Conservation (phyloP, 2,888 invertebrate genomes). For the Tetragonula carbonaria region DNA sequence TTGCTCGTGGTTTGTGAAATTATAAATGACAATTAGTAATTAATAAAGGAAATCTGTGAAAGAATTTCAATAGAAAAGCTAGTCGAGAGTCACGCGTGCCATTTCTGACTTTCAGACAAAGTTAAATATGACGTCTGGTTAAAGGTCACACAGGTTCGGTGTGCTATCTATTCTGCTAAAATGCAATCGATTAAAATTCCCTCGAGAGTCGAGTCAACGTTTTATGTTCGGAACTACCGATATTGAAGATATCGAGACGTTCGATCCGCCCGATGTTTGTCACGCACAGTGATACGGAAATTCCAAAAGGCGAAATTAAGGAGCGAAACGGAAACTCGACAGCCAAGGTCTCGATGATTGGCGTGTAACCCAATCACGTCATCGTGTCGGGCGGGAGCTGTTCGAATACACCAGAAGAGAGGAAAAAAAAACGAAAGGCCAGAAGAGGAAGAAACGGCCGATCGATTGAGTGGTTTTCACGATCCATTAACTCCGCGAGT, state of each 20-base stretch:
- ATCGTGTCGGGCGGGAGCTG: not conserved
- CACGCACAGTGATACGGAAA: not conserved
- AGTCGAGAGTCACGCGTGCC: too few relatives aligned
- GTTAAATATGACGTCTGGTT: too few relatives aligned
- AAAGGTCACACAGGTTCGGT: too few relatives aligned
- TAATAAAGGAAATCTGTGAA: too few relatives aligned
- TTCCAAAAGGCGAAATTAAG: not conserved
- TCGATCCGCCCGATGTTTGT: not conserved
- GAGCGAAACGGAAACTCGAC: not conserved
- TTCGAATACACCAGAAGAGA: not conserved
- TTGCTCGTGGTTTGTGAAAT: too few relatives aligned
- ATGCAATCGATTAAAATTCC: too few relatives aligned
- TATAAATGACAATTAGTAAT: too few relatives aligned
- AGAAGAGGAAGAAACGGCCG: constrained; percentile 39
- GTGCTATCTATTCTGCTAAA: too few relatives aligned
- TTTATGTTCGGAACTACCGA: too few relatives aligned
- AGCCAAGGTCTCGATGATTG: not conserved
- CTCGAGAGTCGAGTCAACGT: too few relatives aligned
- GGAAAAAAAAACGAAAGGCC: not conserved
- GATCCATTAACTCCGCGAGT: constrained; percentile 67
- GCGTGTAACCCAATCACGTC: constrained; percentile 16
- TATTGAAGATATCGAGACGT: not conserved
- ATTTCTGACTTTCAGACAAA: too few relatives aligned
- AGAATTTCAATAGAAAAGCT: too few relatives aligned
- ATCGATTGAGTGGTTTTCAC: constrained; percentile 65